Percentiles rank a stretch among this genome's conserved stretches.
Evolutionary conservation across 2,888 invertebrate genomes (phyloP).

Genomic region (Terebella lapidaria): DNA sequence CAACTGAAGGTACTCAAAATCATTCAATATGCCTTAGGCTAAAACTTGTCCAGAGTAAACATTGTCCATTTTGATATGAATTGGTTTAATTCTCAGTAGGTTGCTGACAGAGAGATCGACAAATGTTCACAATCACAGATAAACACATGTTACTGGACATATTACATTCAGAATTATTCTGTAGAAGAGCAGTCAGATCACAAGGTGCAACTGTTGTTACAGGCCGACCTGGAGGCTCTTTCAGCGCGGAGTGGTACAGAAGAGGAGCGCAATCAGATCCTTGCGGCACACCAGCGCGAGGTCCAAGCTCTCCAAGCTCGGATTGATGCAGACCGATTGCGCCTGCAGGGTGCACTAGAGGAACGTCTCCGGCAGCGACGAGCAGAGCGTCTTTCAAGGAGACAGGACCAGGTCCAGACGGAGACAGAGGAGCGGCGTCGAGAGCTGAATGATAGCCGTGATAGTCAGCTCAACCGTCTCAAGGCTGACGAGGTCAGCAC

Average conservation of each 20-base stretch:
- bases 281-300: slow-evolving; percentile 41
- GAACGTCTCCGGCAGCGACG: slow-evolving; percentile 39
- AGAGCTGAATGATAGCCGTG: slow-evolving; percentile 39
- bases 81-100: too few species aligned
- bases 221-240: slow-evolving; percentile 42
- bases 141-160: too few species aligned
- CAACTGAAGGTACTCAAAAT: slow-evolving; percentile 34
- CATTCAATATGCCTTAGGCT: too few species aligned
- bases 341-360: slow-evolving; percentile 45
- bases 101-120: too few species aligned
- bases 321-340: slow-evolving; percentile 45
- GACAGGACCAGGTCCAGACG: slow-evolving; percentile 33
- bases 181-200: too few species aligned
- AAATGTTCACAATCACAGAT: too few species aligned
- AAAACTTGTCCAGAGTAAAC: too few species aligned
- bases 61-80: too few species aligned
- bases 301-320: slow-evolving; percentile 39
- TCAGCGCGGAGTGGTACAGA: slow-evolving; percentile 36
- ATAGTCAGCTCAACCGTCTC: slow-evolving; percentile 35
- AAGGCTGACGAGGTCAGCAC: slow-evolving; percentile 35
- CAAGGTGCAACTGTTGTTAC: slow-evolving; percentile 2
- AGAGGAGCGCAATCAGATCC: slow-evolving; percentile 38
- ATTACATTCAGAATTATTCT: too few species aligned
- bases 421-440: slow-evolving; percentile 30
- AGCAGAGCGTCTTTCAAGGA: slow-evolving; percentile 35